Evolutionary conservation across 1,140 invertebrate genomes (phyloP).

Genomic region (Papilio helenus): DNA sequence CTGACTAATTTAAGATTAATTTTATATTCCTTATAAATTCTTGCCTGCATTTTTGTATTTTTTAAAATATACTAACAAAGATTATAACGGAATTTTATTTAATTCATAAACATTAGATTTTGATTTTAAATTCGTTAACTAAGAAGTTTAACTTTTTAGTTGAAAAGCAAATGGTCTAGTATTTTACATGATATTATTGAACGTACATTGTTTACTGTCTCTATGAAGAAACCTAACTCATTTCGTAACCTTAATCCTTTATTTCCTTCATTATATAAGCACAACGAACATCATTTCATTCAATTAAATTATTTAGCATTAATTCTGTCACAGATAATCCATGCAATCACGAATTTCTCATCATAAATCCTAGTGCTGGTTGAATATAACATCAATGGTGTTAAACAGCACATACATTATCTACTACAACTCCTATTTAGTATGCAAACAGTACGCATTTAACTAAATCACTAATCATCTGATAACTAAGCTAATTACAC

Average conservation of each 20-base stretch:
- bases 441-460: neutral
- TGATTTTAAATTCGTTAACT: too few relatives aligned
- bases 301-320: too few relatives aligned
- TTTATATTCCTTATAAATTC: neutral
- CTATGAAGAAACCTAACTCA: too few relatives aligned
- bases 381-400: neutral
- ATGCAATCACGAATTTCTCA: neutral
- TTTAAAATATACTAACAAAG: neutral
- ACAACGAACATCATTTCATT: too few relatives aligned
- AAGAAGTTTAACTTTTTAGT: too few relatives aligned
- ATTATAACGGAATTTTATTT: neutral
- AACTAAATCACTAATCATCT: constrained; percentile 21
- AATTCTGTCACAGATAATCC: too few relatives aligned
- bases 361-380: neutral
- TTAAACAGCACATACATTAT: neutral
- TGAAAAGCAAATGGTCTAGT: too few relatives aligned
- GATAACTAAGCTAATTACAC: constrained; percentile 2
- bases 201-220: too few relatives aligned
- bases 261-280: neutral
- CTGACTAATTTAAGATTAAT: constrained; percentile 44
- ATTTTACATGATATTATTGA: too few relatives aligned
- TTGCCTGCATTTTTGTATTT: neutral
- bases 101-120: too few relatives aligned
- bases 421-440: neutral
- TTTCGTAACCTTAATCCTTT: too few relatives aligned